Conservation (phyloP, 1,140 invertebrate genomes). For the Magallana angulata region DNA sequence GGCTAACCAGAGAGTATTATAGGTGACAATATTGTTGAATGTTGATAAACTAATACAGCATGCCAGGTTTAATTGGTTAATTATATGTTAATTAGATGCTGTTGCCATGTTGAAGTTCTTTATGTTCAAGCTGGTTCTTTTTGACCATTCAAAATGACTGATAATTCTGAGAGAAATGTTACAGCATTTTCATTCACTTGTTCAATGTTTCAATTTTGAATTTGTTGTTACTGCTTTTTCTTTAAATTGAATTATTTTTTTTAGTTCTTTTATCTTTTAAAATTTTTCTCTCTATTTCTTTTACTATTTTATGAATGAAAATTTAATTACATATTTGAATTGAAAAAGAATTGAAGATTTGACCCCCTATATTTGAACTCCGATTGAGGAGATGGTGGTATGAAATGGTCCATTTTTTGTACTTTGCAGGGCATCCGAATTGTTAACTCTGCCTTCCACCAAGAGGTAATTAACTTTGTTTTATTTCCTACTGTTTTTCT, state of each 20-base stretch:
- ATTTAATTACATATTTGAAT: neutral
- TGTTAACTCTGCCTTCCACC: constrained; percentile 29
- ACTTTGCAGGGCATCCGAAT: constrained; percentile 37
- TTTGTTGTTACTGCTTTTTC: neutral
- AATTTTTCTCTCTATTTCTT: neutral
- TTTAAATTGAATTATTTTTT: no score
- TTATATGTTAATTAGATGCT: neutral
- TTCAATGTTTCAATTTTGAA: neutral
- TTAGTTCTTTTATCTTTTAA: neutral
- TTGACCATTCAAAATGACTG: constrained; percentile 30
- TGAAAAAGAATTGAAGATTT: neutral
- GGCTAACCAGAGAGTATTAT: constrained; percentile 7
- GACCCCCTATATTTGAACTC: neutral
- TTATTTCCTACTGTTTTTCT: constrained; percentile 23
- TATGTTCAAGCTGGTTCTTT: neutral
- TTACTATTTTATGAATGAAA: neutral
- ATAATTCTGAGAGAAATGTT: constrained; percentile 8
- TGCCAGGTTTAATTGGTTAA: constrained; percentile 7
- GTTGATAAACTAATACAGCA: constrained; percentile 24
- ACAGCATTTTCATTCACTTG: neutral
- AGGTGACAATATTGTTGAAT: constrained; percentile 27
- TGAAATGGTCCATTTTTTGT: constrained; percentile 27
- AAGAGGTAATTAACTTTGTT: constrained; percentile 36
- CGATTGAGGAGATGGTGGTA: neutral
- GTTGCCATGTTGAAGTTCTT: neutral